phyloP scores from a whole-genome alignment of 2,113 vertebrate genomes.

The Manacus vitellinus region DNA sequence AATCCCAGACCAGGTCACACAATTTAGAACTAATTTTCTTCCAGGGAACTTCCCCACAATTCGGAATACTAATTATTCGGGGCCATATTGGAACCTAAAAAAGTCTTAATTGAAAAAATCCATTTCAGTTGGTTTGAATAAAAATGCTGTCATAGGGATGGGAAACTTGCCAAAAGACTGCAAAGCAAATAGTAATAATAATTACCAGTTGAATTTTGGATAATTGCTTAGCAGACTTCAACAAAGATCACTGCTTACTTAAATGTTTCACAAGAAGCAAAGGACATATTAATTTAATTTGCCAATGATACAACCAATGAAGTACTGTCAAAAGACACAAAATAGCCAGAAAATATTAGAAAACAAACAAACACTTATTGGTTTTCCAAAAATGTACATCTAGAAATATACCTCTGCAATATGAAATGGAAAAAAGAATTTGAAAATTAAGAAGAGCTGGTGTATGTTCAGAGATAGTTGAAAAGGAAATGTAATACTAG shows the following conservation, averaged over 20 bases:
- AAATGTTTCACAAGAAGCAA: not conserved
- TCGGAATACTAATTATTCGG: not conserved
- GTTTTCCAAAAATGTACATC: not conserved
- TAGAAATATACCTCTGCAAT: not conserved
- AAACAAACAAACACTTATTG: not conserved
- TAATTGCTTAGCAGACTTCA: slow-evolving; percentile 29
- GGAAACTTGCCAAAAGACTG: slow-evolving; percentile 23
- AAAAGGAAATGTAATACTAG: not conserved
- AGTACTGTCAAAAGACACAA: not conserved
- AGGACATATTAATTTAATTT: not conserved
- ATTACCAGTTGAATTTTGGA: slow-evolving; percentile 23
- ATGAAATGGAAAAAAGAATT: not conserved
- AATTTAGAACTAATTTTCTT: not conserved
- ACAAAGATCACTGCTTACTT: not conserved
- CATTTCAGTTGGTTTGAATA: slow-evolving; percentile 15
- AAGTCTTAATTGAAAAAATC: slow-evolving; percentile 39
- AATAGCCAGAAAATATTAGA: not conserved
- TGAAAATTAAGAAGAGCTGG: not conserved
- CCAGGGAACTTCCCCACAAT: not conserved
- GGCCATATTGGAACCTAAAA: not conserved
- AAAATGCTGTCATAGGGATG: not conserved
- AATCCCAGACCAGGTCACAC: not conserved
- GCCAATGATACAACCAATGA: not conserved
- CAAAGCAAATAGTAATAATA: slow-evolving; percentile 39
- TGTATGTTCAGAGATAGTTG: not conserved